Evolutionary conservation across 2,797 vertebrate species (phyloP), one percentile per base, ranked within the genome.

Genomic region (Hapalemur alaotrensis): DNA sequence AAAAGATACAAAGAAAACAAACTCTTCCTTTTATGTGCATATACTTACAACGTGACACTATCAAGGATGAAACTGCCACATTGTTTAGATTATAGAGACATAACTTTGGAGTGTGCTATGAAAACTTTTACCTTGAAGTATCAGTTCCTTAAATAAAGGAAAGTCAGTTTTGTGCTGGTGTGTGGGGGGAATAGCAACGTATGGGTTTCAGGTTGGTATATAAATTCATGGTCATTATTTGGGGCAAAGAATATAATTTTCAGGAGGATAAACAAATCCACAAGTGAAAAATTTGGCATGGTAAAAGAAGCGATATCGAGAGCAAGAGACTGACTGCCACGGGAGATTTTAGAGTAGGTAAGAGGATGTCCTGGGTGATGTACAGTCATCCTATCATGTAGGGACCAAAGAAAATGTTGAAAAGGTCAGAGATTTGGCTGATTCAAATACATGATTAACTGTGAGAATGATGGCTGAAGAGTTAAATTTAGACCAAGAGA

Each of bases 371-470:
- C 67, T 7, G 18, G 75, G 85, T 61, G 86, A 95, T 14, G 82
- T 32, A 67, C 63, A 59, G 87, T 92, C 93, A 35, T 59, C 76
- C 61, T 12, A 2, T 54, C 95, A 1, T 6, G 41, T 22, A 25
- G 15, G 28, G 80, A 84, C 91, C 41, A 28, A 46, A 69, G 91
- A 61, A 81, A 52, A 82, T 38, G 88, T 86, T 81, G 92, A 97
- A 95, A 97, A 97, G 97, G 96, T 95, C 97, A 96, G 80, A 75
- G 59, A 57, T 70, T 23, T 76, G 95, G 94, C 91, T 18, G 30
- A 93, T 80, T 87, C 92, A 14, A 52, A 88, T 35, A 52, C 75
- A 38, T 43, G 94, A 83, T 87, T 59, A 82, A 50, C 87, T 28
- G 69, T 32, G 59, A 75, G 93, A 41, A 52, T 85, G 97, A 92